Conservation (phyloP, 2,797 vertebrate genomes). For the Threskiornis aethiopicus region DNA sequence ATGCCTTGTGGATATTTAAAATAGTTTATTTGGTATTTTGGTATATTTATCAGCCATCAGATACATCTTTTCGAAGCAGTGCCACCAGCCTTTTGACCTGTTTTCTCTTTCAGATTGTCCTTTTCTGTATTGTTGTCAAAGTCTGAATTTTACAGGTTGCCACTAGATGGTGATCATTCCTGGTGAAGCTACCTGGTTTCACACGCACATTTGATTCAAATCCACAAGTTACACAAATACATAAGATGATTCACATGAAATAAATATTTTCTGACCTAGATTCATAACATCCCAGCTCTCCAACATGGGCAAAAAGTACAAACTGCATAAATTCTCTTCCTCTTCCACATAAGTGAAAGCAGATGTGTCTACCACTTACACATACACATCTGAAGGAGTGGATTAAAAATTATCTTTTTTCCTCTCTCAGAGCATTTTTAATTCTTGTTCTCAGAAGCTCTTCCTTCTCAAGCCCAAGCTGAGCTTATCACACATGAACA, state of each 20-base stretch:
- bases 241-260: background rate
- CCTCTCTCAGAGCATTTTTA: background rate
- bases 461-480: background rate
- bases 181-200: background rate
- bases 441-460: slow-evolving; percentile 16
- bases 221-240: background rate
- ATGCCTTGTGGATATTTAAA: background rate
- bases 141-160: background rate
- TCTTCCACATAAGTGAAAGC: background rate
- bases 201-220: background rate
- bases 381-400: background rate
- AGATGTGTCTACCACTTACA: background rate
- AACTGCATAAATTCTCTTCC: background rate
- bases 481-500: slow-evolving; percentile 19
- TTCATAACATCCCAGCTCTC: background rate
- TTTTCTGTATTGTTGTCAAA: background rate
- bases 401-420: slow-evolving; percentile 5
- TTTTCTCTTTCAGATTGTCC: background rate
- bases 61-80: background rate
- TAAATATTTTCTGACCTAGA: background rate
- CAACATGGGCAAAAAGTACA: background rate
- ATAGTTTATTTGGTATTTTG: background rate
- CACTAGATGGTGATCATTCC: background rate
- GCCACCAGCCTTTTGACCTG: background rate
- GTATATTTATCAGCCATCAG: background rate